Evolutionary conservation across 2,113 vertebrate species (phyloP).

Genomic region (Pyrgilauda ruficollis): DNA sequence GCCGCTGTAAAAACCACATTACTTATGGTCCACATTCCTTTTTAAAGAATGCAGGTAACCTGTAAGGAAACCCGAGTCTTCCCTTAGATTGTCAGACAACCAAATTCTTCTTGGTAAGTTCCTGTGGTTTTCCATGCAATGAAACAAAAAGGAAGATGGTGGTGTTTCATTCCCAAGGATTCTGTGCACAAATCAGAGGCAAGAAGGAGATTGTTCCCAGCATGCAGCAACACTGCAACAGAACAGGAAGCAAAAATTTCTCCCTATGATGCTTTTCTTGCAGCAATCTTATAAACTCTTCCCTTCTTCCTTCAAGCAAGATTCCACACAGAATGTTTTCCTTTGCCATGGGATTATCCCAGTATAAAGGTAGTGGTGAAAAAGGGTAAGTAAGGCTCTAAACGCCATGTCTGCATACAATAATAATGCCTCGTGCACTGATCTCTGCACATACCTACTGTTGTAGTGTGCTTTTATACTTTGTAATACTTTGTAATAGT

Average conservation of each 20-base stretch:
- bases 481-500: too few relatives aligned
- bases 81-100: neutral
- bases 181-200: neutral
- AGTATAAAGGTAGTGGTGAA: neutral
- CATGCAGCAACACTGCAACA: neutral
- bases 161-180: neutral
- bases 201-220: neutral
- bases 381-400: neutral
- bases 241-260: neutral
- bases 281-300: neutral
- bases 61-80: neutral
- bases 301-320: neutral
- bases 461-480: too few relatives aligned
- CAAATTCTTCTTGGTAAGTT: neutral
- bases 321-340: neutral
- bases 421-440: neutral
- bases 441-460: neutral
- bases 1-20: neutral
- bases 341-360: neutral
- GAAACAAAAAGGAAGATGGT: neutral
- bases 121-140: neutral
- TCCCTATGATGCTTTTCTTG: neutral
- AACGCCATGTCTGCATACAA: neutral
- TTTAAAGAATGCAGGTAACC: neutral
- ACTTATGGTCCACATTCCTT: accelerated